Evolutionary conservation across 1,140 invertebrate species (phyloP).

Genomic region (Muscidifurax raptorellus): DNA sequence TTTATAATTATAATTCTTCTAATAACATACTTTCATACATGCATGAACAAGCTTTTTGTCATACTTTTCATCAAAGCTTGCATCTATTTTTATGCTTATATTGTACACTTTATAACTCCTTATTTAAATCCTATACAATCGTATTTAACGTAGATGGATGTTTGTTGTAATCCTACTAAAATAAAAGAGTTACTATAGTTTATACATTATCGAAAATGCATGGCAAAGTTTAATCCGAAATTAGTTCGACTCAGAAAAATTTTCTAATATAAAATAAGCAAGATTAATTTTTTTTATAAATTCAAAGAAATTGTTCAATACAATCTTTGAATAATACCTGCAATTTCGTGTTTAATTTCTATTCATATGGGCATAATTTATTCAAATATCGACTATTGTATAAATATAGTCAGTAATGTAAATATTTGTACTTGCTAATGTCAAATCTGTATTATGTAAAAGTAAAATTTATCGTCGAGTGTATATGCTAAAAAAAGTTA

Average conservation of each 20-base stretch:
- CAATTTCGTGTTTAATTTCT: no score
- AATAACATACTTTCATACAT: neutral
- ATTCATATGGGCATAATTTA: no score
- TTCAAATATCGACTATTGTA: no score
- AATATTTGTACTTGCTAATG: neutral
- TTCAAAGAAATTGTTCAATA: no score
- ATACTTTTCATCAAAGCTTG: neutral
- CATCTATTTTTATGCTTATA: neutral
- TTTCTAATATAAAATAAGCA: no score
- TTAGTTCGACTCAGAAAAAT: neutral
- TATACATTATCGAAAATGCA: neutral
- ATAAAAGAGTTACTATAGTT: neutral
- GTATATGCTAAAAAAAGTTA: neutral
- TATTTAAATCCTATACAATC: neutral
- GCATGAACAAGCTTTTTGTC: constrained; percentile 30
- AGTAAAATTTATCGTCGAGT: neutral
- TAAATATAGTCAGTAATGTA: neutral
- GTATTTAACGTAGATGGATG: neutral
- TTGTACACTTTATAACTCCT: neutral
- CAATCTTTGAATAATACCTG: no score
- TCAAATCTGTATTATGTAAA: neutral
- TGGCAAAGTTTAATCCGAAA: neutral
- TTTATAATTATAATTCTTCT: neutral
- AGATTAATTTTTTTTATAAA: no score
- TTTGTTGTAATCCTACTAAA: neutral